These are phyloP conservation scores for Cinclus mexicanus DNA, from an alignment of 2,113 vertebrate genomes.

Conservation along the genomic window DNA sequence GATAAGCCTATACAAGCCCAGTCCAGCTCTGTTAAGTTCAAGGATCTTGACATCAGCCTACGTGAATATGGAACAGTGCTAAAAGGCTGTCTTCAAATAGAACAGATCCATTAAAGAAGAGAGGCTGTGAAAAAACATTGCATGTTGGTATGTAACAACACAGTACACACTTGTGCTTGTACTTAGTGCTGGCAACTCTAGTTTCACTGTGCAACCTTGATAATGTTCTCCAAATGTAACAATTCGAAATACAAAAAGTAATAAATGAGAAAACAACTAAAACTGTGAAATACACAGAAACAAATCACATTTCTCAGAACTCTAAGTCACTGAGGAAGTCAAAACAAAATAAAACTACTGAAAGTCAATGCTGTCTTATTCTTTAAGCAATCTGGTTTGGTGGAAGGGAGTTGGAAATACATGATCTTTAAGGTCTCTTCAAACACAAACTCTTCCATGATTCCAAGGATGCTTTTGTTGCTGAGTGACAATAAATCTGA, in stretches of 20 bases:
- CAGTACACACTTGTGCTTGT: background rate
- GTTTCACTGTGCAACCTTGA: background rate
- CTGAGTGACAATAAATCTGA: background rate
- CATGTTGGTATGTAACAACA: background rate
- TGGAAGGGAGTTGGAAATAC: background rate
- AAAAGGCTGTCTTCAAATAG: background rate
- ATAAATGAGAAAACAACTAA: background rate
- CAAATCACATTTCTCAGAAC: background rate
- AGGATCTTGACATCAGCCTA: background rate
- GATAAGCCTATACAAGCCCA: background rate
- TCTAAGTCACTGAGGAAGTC: background rate
- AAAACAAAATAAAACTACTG: background rate
- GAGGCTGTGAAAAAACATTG: background rate
- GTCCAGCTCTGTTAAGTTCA: background rate
- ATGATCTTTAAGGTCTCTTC: background rate
- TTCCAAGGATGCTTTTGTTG: background rate
- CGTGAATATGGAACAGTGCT: background rate
- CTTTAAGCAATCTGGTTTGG: background rate
- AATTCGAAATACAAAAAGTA: background rate
- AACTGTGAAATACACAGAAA: background rate
- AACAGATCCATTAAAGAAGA: background rate
- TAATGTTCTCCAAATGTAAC: background rate
- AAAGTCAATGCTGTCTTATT: background rate
- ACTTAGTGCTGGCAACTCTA: background rate
- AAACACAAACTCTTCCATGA: background rate